Base-by-base conservation (phyloP, 2,888 invertebrate species). In the Drosophila merina region DNA sequence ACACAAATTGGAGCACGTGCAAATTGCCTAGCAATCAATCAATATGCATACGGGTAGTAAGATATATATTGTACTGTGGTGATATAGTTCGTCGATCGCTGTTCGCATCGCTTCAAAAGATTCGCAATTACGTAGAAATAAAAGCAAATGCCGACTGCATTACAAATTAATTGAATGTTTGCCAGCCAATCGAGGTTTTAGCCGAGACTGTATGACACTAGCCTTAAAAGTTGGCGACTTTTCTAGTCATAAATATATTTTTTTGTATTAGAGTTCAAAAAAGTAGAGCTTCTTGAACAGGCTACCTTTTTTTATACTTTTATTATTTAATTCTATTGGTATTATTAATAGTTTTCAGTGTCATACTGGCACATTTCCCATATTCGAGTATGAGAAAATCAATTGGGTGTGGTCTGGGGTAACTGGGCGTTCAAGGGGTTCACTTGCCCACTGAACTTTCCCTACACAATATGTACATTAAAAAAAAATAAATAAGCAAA, bases 91-190 rank as follows among this genome's bases (percentile, higher is more conserved):
- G 75, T 63, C 51, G 63, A 59, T 73, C 44, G 56, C 14, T 12
- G 77, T 64, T 78, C 80, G 71, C 68, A 67, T 70, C 81, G 84
- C 68, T 72, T 80, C 75, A 77, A 79, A 77, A 59, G 78, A 80
- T 80, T 63, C 66, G 59, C 85, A 84, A 77, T 84, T 84, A 75
- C 68, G 64, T 45, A 62, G 77, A 80, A 79, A 81, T 79, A 78
- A 81, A 79, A 84, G 64, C 79, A 75, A 75, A 78, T 81, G 76
- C 76, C 59, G 56, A 55, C 66, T 78, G 79, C 76, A 84, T 79
- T 48, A 76, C 52, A 67, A 79, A 75, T 71, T 51, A 44, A 57
- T 55, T 79, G 74, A 63, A 44, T 54, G 64, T 31, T n/a, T 57
- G 55, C 45, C 47, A 67, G 57, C n/a, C 54, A 33, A 25, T 8